Evolutionary conservation across 2,888 invertebrate species (phyloP).

Genomic region (Therioaphis trifolii): DNA sequence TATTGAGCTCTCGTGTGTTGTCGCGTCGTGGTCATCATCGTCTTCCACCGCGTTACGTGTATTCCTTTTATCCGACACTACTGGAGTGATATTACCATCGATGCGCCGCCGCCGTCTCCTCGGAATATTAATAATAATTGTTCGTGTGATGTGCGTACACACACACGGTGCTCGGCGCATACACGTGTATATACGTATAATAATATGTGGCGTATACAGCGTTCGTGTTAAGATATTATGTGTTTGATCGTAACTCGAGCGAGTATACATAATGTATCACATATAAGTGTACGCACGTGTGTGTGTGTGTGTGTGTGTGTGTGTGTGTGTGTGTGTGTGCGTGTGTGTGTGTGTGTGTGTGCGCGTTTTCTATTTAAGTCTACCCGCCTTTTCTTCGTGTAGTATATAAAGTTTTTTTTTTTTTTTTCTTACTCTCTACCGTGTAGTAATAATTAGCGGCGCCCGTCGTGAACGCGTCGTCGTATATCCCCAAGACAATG

Average conservation of each 20-base stretch:
- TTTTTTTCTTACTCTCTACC: neutral
- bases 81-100: conserved; percentile 5
- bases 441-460: conserved; percentile 59
- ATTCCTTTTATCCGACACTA: neutral
- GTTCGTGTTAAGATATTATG: too few species aligned
- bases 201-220: too few species aligned
- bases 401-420: neutral
- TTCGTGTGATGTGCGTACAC: neutral
- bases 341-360: neutral
- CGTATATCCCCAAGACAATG: conserved; percentile 57
- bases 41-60: neutral
- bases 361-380: conserved; percentile 48
- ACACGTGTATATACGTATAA: neutral
- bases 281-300: too few species aligned
- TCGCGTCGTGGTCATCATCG: too few species aligned
- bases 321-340: too few species aligned
- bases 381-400: conserved; percentile 23
- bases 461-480: conserved; percentile 58
- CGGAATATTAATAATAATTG: neutral
- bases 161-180: neutral
- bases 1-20: neutral
- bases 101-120: neutral
- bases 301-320: too few species aligned
- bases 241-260: too few species aligned
- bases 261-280: too few species aligned